Evolutionary conservation across 2,888 invertebrate genomes (phyloP).

Genomic region (Lathronympha strigana): DNA sequence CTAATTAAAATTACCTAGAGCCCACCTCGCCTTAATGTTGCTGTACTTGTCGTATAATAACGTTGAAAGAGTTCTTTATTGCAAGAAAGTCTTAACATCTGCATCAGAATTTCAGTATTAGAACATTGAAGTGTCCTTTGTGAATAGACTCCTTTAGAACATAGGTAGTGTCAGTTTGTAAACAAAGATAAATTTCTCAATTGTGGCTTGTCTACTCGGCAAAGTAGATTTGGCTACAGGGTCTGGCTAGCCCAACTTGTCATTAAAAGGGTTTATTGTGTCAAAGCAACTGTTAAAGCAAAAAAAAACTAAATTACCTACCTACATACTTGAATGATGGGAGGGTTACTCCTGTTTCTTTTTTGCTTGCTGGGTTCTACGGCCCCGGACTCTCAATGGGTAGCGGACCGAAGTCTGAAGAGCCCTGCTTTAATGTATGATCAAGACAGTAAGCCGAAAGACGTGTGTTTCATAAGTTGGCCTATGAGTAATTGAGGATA

Average conservation of each 20-base stretch:
- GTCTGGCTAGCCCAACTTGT: background rate
- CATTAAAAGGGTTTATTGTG: background rate
- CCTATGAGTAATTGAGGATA: too few species aligned
- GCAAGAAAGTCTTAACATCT: background rate
- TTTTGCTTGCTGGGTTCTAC: too few species aligned
- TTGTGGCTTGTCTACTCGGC: constrained; percentile 1
- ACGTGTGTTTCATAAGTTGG: too few species aligned
- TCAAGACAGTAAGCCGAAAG: too few species aligned
- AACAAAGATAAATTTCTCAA: constrained; percentile 17
- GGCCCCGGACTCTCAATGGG: too few species aligned
- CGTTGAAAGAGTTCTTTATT: constrained; percentile 3
- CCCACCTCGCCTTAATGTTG: background rate
- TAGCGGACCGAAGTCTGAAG: too few species aligned
- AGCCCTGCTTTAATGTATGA: too few species aligned
- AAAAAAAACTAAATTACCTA: too few species aligned
- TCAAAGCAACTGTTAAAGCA: too few species aligned
- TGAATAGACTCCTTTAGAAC: constrained; percentile 26
- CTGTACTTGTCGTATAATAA: background rate
- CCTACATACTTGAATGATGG: too few species aligned
- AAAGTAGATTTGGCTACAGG: background rate
- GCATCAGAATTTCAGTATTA: constrained; percentile 10
- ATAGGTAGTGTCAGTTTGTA: constrained; percentile 21
- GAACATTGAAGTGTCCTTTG: constrained; percentile 31
- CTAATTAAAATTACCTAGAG: background rate
- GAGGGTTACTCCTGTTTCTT: too few species aligned